Percentiles rank a stretch among this genome's conserved stretches.
Evolutionary conservation across 2,888 invertebrate species (phyloP).

Genomic region (Drosophila tanythrix): DNA sequence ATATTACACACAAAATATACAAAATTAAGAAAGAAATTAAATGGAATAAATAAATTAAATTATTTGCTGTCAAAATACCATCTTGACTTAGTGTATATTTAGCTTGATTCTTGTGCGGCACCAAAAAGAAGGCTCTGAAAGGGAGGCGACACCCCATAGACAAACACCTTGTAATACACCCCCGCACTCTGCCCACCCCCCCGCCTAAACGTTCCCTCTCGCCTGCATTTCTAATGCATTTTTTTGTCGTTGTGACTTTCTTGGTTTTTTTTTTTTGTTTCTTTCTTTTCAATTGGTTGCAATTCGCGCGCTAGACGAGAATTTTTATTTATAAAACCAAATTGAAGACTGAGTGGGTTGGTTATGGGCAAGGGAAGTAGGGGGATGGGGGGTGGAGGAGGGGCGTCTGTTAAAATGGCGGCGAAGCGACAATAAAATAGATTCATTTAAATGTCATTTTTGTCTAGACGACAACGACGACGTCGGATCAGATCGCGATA

Average conservation of each 20-base stretch:
- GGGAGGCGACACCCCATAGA: neutral
- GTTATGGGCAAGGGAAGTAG: neutral
- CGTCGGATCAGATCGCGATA: constrained; percentile 53
- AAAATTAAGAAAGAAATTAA: neutral
- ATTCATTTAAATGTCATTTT: constrained; percentile 83
- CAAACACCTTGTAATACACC: constrained; percentile 28
- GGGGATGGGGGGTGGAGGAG: neutral
- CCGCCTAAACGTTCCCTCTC: neutral
- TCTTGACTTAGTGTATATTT: constrained; percentile 2
- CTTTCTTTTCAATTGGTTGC: constrained; percentile 59
- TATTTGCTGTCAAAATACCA: neutral
- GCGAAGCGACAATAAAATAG: constrained; percentile 80
- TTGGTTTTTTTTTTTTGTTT: neutral
- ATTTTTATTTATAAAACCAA: constrained; percentile 56
- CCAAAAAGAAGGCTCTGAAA: neutral
- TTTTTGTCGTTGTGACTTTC: constrained; percentile 7
- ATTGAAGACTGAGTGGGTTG: constrained; percentile 37
- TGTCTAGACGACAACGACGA: constrained; percentile 71
- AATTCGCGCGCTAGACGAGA: constrained; percentile 60
- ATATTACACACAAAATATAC: neutral
- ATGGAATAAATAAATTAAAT: too few relatives aligned
- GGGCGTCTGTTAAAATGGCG: constrained; percentile 49
- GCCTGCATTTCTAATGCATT: constrained; percentile 14
- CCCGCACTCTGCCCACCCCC: neutral
- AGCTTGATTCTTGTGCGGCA: constrained; percentile 6